Conservation (phyloP, 2,113 vertebrate genomes). For the Ctenomys sociabilis region DNA sequence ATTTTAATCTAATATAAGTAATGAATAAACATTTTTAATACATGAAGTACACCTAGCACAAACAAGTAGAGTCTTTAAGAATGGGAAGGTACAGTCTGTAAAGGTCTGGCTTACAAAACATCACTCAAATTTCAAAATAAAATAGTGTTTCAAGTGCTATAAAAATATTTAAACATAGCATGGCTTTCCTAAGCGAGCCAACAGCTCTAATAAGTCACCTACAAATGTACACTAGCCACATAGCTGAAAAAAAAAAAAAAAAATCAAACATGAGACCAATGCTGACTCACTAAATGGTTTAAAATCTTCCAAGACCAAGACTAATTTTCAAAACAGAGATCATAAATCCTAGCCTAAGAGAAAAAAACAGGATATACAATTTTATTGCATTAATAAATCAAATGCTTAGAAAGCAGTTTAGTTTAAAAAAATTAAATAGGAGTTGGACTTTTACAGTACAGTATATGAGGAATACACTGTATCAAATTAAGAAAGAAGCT, state of each 20-base stretch:
- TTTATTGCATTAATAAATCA: not conserved
- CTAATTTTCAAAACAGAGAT: conserved; percentile 33
- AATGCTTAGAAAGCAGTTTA: not conserved
- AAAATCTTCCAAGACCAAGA: not conserved
- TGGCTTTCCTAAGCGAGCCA: not conserved
- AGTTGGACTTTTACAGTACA: not conserved
- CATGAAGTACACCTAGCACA: not conserved
- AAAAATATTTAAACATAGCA: not conserved
- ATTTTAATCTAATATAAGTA: conserved; percentile 10
- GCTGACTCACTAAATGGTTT: not conserved
- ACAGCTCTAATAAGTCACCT: not conserved
- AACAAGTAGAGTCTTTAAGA: not conserved
- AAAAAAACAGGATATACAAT: not conserved
- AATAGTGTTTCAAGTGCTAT: not conserved
- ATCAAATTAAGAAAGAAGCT: conserved; percentile 33
- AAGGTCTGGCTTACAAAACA: not conserved
- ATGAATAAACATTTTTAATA: conserved; percentile 1
- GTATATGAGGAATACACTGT: not conserved
- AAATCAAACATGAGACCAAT: not conserved
- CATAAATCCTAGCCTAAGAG: not conserved
- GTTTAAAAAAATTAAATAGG: conserved; percentile 21
- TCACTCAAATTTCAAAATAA: not conserved
- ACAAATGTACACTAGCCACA: not conserved
- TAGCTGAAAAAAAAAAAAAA: not conserved
- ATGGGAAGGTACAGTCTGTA: not conserved